These are phyloP conservation scores for Doryteuthis pealeii DNA, from an alignment of 1,140 invertebrate genomes.

Conservation along the genomic window DNA sequence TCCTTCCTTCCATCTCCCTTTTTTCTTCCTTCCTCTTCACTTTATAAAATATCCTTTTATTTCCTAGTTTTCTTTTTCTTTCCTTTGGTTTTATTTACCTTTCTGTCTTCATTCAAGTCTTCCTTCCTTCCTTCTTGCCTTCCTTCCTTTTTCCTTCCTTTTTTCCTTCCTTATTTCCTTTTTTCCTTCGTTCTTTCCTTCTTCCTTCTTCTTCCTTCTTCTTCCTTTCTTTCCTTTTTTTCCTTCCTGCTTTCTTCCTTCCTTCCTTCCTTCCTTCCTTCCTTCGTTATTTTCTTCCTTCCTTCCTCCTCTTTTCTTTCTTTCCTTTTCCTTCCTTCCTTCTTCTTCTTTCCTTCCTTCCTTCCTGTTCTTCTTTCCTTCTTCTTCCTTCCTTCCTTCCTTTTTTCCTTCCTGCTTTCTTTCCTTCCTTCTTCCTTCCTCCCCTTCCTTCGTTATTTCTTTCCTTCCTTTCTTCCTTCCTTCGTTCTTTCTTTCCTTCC, in stretches of 20 bases:
- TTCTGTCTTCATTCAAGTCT: slow-evolving; percentile 8
- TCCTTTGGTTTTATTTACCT: slow-evolving; percentile 7
- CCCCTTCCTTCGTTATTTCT: too few relatives aligned
- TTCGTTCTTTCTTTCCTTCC: too few relatives aligned
- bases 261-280: too few relatives aligned
- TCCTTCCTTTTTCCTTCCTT: slow-evolving; percentile 9
- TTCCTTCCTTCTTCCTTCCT: too few relatives aligned
- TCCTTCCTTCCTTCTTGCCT: slow-evolving; percentile 3
- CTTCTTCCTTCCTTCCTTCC: not conserved
- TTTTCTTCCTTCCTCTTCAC: not conserved
- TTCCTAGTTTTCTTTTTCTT: too few relatives aligned
- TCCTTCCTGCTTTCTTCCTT: too few relatives aligned
- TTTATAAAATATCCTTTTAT: too few relatives aligned
- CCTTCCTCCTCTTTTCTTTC: not conserved
- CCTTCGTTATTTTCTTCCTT: too few relatives aligned
- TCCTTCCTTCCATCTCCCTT: not conserved
- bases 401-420: too few relatives aligned
- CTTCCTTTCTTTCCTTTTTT: slow-evolving; percentile 7
- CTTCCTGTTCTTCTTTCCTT: too few relatives aligned
- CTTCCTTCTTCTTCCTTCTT: not conserved
- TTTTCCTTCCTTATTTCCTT: not conserved
- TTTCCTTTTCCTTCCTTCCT: slow-evolving; percentile 12
- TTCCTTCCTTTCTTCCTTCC: too few relatives aligned
- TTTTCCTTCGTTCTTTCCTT: slow-evolving; percentile 5
- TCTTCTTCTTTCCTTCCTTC: slow-evolving; percentile 12